Evolutionary conservation across 2,888 invertebrate genomes (phyloP).

Genomic region (Stenurella melanura): DNA sequence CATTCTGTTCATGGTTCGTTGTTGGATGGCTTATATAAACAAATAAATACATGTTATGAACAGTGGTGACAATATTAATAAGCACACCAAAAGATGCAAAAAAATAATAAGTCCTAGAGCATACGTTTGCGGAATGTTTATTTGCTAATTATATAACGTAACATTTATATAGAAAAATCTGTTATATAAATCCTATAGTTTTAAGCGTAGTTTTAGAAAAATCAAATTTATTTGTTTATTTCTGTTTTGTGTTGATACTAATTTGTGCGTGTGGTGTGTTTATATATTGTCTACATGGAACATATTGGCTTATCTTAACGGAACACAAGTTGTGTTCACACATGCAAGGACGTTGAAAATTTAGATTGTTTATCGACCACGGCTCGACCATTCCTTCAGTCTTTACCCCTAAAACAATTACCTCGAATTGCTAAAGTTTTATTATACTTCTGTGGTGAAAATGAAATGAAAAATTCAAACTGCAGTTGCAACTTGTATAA

Average conservation of each 20-base stretch:
- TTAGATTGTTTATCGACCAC: conserved; percentile 62
- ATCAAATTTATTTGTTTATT: too few species aligned
- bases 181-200: too few species aligned
- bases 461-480: conserved; percentile 11
- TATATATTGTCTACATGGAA: conserved; percentile 30
- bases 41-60: too few species aligned
- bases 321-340: conserved; percentile 59
- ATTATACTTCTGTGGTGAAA: conserved; percentile 3
- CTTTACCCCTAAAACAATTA: conserved; percentile 31
- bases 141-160: too few species aligned
- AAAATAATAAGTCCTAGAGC: too few species aligned
- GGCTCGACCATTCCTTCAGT: conserved; percentile 27
- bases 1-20: too few species aligned
- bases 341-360: conserved; percentile 59
- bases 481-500: not conserved
- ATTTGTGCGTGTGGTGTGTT: conserved; percentile 21
- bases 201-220: too few species aligned
- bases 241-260: not conserved
- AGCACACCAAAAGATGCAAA: too few species aligned
- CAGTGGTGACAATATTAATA: too few species aligned
- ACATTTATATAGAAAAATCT: too few species aligned
- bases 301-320: conserved; percentile 43
- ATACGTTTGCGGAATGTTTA: too few species aligned
- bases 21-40: too few species aligned
- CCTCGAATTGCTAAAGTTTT: conserved; percentile 37